Base-by-base conservation (phyloP, 2,888 invertebrate genomes). In the Rotaria socialis region DNA sequence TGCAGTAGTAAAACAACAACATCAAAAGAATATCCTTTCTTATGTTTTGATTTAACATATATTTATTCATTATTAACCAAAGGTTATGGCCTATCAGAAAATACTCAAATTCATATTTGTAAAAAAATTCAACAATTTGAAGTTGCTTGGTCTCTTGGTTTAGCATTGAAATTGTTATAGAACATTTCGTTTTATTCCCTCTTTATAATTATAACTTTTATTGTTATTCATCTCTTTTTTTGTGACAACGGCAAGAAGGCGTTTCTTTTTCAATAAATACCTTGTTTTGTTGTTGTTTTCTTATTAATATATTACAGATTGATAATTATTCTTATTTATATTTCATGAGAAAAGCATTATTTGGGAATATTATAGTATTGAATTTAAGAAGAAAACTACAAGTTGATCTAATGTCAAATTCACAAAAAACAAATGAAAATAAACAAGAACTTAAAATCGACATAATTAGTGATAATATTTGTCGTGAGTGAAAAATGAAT, bases 1-100 rank as follows among this genome's bases (percentile, higher is more conserved):
- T 56, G 56, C 14, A 27, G 52, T 56, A 19, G 55, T 35, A 4
- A 16, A 35, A 35, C 84, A 27, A n/a, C 47, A n/a, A n/a, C 47
- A 47, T 80, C 47, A 80, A 16, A 24, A 84, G 35, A 84, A 22
- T 55, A 84, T 84, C 75, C 60, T 41, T 87, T 87, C 85, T 47
- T 87, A n/a, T 87, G 87, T 41, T 84, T 87, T 60, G 87, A 87
- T 84, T 80, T 87, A 55, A 85, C 84, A 19, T 87, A 84, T 84
- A 85, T 87, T 56, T 85, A 84, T 85, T 56, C 85, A 50, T 60
- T 87, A 47, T 84, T 87, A 74, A 56, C 85, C 24, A 43, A 85
- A 67, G 87, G 86, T 16, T 86, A 86, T 84, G 58, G 80, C 19
- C 43, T 86, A 22, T 27, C 85, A 14, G 86, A 86, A 58, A n/a